Conservation (phyloP, 2,113 vertebrate species). For the Microcebus lehilahytsara region DNA sequence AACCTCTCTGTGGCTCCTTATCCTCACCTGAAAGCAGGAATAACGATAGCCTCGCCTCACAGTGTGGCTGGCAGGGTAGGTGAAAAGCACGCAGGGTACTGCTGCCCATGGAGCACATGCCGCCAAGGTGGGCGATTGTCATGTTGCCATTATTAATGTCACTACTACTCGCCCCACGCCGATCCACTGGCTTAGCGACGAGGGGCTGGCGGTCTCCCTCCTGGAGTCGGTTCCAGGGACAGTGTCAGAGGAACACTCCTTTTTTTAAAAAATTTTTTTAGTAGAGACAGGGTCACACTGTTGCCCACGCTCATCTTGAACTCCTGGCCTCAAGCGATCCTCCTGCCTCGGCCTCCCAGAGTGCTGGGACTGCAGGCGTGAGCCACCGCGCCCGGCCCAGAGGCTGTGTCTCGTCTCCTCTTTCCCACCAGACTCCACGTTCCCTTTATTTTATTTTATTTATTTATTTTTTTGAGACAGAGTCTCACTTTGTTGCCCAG, state of each 20-base stretch:
- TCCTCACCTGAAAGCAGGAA: neutral
- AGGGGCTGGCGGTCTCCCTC: too few relatives aligned
- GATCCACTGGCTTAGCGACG: fast-evolving
- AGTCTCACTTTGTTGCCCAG: too few relatives aligned
- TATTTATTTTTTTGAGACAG: too few relatives aligned
- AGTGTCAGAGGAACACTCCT: too few relatives aligned
- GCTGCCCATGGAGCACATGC: fast-evolving
- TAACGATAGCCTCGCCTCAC: fast-evolving
- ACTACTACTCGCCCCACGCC: fast-evolving
- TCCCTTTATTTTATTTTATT: neutral
- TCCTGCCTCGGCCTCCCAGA: too few relatives aligned
- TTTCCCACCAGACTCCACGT: neutral
- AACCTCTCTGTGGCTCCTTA: neutral
- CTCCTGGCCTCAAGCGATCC: too few relatives aligned
- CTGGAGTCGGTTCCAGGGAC: too few relatives aligned
- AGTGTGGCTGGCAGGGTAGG: neutral
- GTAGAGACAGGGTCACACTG: too few relatives aligned
- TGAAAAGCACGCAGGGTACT: fast-evolving
- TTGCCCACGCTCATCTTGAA: too few relatives aligned
- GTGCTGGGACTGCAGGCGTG: too few relatives aligned
- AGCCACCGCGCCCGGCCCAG: too few relatives aligned
- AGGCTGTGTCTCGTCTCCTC: fast-evolving
- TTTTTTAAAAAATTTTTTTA: too few relatives aligned
- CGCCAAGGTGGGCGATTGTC: fast-evolving
- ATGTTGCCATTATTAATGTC: fast-evolving